Conservation (phyloP, 2,888 invertebrate species). For the Torymus texanus region DNA sequence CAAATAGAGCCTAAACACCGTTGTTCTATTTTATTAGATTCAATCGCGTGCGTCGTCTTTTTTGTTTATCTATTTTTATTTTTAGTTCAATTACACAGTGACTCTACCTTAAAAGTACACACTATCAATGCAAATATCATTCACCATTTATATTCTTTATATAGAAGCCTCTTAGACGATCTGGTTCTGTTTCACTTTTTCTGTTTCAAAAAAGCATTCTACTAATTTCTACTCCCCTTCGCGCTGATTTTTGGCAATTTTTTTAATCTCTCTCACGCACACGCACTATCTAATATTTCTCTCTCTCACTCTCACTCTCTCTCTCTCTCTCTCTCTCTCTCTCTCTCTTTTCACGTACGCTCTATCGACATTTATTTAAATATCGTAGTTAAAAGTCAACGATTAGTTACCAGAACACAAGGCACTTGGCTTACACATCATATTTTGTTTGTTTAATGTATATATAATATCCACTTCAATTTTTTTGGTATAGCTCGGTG, state of each 20-base stretch:
- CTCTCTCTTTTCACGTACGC: constrained; percentile 53
- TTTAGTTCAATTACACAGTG: constrained; percentile 43
- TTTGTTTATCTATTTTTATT: constrained; percentile 25
- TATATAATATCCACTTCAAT: constrained; percentile 56
- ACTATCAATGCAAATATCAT: constrained; percentile 53
- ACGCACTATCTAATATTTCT: constrained; percentile 42
- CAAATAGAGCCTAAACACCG: constrained; percentile 53
- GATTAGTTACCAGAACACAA: constrained; percentile 75
- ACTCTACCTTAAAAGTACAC: constrained; percentile 47
- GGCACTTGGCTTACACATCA: constrained; percentile 74
- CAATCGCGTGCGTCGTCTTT: constrained; percentile 35
- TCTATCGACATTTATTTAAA: constrained; percentile 61
- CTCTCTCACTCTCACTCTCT: constrained; percentile 48
- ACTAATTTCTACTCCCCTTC: constrained; percentile 47
- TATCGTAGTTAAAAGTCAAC: constrained; percentile 73
- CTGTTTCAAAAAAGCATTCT: constrained; percentile 52
- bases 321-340: constrained; percentile 50
- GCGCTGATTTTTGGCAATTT: constrained; percentile 56
- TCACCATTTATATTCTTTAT: constrained; percentile 34
- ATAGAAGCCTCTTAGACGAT: constrained; percentile 51
- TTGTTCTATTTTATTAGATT: constrained; percentile 46
- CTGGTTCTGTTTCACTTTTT: constrained; percentile 53
- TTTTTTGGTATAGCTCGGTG: constrained; percentile 66
- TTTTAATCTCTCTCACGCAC: constrained; percentile 43
- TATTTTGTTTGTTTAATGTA: constrained; percentile 64